Evolutionary conservation across 1,140 invertebrate species (phyloP).

Genomic region (Monochamus saltuarius): DNA sequence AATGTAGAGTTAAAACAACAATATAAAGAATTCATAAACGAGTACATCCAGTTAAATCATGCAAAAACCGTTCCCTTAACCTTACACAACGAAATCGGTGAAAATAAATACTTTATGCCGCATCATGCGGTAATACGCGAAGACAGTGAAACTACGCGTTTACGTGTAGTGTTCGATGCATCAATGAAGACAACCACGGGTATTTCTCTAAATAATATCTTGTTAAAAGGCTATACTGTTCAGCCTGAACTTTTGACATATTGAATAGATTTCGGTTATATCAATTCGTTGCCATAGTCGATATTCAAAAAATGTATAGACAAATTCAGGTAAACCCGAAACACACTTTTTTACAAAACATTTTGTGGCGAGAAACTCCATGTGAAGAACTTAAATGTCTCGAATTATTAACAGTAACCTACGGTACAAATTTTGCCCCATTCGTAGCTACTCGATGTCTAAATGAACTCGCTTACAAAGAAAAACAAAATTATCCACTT

Average conservation of each 20-base stretch:
- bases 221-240: slow-evolving; percentile 45
- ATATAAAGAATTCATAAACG: slow-evolving; percentile 13
- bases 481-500: slow-evolving; percentile 24
- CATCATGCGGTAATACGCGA: slow-evolving; percentile 43
- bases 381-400: slow-evolving; percentile 4
- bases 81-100: slow-evolving; percentile 5
- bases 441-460: slow-evolving; percentile 22
- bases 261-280: slow-evolving; percentile 39
- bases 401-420: slow-evolving; percentile 15
- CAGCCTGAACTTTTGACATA: slow-evolving; percentile 42
- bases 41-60: slow-evolving; percentile 7
- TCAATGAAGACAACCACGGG: slow-evolving; percentile 35
- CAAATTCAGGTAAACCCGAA: slow-evolving; percentile 35
- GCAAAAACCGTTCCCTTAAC: slow-evolving; percentile 9
- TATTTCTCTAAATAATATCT: slow-evolving; percentile 43
- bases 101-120: slow-evolving; percentile 24
- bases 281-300: slow-evolving; percentile 36
- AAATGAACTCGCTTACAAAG: slow-evolving; percentile 30
- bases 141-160: slow-evolving; percentile 35
- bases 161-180: slow-evolving; percentile 50
- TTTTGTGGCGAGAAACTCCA: slow-evolving; percentile 9
- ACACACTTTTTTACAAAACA: slow-evolving; percentile 9
- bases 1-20: not conserved
- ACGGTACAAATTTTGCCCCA: slow-evolving; percentile 17
- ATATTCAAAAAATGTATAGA: slow-evolving; percentile 31